Conservation (phyloP, 2,888 invertebrate species). For the Leptarthrus brevirostris region DNA sequence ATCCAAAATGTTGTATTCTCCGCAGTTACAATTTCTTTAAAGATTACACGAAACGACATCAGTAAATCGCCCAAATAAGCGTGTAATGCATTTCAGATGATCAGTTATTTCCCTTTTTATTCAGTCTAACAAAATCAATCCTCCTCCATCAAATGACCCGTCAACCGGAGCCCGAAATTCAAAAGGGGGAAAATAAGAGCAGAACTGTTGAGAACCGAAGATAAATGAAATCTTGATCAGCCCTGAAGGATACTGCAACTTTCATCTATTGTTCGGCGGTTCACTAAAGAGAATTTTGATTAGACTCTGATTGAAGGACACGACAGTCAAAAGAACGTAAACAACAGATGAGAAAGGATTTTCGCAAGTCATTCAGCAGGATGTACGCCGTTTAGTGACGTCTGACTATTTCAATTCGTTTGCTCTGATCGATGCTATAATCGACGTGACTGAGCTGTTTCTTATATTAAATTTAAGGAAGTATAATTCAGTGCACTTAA, state of each 20-base stretch:
- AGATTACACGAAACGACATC: too few species aligned
- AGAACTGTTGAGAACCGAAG: not conserved
- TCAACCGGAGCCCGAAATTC: not conserved
- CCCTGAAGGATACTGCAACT: constrained; percentile 20
- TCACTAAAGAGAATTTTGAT: constrained; percentile 9
- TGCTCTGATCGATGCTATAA: too few species aligned
- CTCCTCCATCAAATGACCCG: constrained; percentile 9
- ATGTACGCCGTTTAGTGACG: constrained; percentile 25
- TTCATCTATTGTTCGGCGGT: constrained; percentile 1
- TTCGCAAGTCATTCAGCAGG: constrained; percentile 24
- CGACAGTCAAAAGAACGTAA: not conserved
- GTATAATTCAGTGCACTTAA: not conserved
- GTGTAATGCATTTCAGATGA: constrained; percentile 17
- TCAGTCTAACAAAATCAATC: not conserved
- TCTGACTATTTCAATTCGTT: not conserved
- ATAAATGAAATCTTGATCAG: constrained; percentile 41
- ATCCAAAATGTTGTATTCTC: too few species aligned
- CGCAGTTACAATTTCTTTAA: too few species aligned
- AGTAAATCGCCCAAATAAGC: constrained; percentile 9
- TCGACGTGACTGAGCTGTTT: too few species aligned
- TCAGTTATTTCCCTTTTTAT: not conserved
- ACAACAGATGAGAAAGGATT: not conserved
- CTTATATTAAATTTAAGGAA: not conserved
- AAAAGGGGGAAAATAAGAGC: constrained; percentile 11
- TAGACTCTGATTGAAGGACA: not conserved